Evolutionary conservation across 2,888 invertebrate genomes (phyloP).

Genomic region (Drosophila lutescens): DNA sequence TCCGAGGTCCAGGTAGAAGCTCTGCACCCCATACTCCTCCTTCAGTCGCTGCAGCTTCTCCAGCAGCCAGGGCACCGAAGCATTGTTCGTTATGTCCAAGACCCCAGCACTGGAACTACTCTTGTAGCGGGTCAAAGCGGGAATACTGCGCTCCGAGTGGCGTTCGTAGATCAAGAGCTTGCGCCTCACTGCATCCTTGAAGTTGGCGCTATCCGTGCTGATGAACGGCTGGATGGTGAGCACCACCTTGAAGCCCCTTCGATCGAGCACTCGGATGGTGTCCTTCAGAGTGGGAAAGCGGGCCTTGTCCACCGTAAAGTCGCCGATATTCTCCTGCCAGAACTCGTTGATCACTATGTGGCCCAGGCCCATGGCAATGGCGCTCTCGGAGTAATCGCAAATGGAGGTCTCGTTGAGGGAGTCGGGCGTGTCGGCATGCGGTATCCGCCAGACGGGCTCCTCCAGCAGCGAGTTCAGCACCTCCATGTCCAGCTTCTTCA

Average conservation of each 20-base stretch:
- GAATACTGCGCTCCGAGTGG: conserved; percentile 91
- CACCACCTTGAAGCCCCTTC: conserved; percentile 93
- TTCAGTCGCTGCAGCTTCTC: conserved; percentile 89
- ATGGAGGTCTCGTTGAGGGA: conserved; percentile 89
- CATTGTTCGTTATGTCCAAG: conserved; percentile 93
- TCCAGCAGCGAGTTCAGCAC: conserved; percentile 90
- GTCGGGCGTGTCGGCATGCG: conserved; percentile 85
- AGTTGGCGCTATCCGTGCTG: conserved; percentile 92
- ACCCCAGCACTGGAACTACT: conserved; percentile 92
- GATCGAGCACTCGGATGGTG: conserved; percentile 91
- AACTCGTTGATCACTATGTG: conserved; percentile 92
- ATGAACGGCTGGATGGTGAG: conserved; percentile 96
- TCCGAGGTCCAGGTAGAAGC: conserved; percentile 93
- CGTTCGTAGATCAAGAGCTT: conserved; percentile 92
- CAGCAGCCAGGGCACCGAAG: conserved; percentile 91
- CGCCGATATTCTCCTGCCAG: conserved; percentile 94
- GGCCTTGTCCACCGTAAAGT: conserved; percentile 91
- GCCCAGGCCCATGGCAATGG: conserved; percentile 91
- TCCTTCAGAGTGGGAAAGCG: conserved; percentile 92
- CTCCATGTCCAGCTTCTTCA: conserved; percentile 90
- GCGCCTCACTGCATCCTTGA: conserved; percentile 91
- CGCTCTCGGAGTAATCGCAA: conserved; percentile 92
- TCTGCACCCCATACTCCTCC: conserved; percentile 91
- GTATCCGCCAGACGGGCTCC: conserved; percentile 95
- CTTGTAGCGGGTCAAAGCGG: conserved; percentile 93